These are phyloP conservation scores for Apis mellifera DNA, from an alignment of 1,140 invertebrate genomes.

Conservation along the genomic window DNA sequence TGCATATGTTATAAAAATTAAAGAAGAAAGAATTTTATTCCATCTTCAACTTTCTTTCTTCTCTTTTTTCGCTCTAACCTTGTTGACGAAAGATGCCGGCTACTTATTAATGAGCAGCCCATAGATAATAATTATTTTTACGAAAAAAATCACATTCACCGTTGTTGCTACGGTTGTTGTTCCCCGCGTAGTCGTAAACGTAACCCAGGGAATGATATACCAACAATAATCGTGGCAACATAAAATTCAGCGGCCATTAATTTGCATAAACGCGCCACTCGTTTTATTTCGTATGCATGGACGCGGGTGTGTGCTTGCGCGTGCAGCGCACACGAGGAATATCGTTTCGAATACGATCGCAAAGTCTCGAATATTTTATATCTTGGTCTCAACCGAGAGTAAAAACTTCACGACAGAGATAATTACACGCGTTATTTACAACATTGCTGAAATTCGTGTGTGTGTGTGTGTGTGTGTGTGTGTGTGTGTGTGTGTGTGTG, in stretches of 20 bases:
- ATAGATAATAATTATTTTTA: not conserved
- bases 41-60: too few species aligned
- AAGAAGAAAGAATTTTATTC: not conserved
- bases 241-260: slow-evolving; percentile 29
- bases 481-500: too few species aligned
- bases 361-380: slow-evolving; percentile 14
- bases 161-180: not conserved
- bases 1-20: not conserved
- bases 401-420: slow-evolving; percentile 19
- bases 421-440: slow-evolving; percentile 34
- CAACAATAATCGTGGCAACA: slow-evolving; percentile 21
- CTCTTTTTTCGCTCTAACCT: too few species aligned
- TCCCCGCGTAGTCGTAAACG: slow-evolving; percentile 8
- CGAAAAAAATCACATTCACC: not conserved
- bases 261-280: slow-evolving; percentile 39
- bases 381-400: not conserved
- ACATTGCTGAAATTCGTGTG: not conserved
- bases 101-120: not conserved
- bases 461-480: too few species aligned
- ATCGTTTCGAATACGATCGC: not conserved
- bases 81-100: not conserved
- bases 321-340: too few species aligned
- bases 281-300: slow-evolving; percentile 5
- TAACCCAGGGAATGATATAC: not conserved
- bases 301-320: not conserved